Evolutionary conservation across 2,113 vertebrate genomes (phyloP).

Genomic region (Baryphthengus martii): DNA sequence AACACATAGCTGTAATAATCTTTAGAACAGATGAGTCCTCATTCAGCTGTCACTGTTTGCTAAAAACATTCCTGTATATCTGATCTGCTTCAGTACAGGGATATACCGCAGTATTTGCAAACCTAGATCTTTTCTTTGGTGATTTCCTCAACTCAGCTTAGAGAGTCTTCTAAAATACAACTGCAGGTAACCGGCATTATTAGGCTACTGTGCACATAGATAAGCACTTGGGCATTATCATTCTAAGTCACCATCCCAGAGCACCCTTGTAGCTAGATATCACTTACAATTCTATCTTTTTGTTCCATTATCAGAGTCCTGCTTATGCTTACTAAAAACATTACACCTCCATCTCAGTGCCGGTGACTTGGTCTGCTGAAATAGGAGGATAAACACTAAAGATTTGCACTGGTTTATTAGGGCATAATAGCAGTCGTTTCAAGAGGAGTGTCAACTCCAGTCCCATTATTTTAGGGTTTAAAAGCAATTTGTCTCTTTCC

Average conservation of each 20-base stretch:
- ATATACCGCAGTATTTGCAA: rapidly evolving
- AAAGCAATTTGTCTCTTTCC: neutral
- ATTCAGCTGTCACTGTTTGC: neutral
- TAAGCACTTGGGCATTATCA: neutral
- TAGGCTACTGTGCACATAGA: neutral
- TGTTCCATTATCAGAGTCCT: neutral
- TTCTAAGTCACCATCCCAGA: neutral
- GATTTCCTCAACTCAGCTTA: neutral
- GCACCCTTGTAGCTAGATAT: neutral
- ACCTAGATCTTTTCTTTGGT: neutral
- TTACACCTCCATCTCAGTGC: neutral
- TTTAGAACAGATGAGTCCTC: neutral
- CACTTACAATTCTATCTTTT: neutral
- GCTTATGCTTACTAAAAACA: neutral
- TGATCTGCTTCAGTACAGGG: neutral
- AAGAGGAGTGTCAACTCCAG: neutral
- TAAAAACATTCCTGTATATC: neutral
- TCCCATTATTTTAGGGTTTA: neutral
- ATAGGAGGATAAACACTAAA: neutral
- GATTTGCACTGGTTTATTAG: neutral
- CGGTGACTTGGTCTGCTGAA: neutral
- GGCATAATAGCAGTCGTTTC: neutral
- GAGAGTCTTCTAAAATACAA: neutral
- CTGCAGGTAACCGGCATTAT: rapidly evolving
- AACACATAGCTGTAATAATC: neutral